A percentile compares a stretch with the other conserved stretches of the same genome.
These are phyloP conservation scores for Natrix natrix DNA, from an alignment of 2,797 vertebrate species.

Conservation along the genomic window DNA sequence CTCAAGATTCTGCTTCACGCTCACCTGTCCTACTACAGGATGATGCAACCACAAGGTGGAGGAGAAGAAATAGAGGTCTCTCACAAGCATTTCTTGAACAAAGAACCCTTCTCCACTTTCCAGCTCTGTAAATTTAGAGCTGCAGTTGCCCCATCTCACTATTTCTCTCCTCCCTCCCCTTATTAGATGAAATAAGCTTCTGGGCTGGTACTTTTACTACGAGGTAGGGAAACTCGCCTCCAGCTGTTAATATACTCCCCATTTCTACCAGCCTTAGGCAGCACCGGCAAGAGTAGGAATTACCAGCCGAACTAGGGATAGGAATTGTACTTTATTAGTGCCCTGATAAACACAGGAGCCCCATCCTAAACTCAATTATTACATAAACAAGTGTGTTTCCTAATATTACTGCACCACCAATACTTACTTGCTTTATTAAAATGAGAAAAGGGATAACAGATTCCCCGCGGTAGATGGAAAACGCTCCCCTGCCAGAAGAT, in stretches of 20 bases:
- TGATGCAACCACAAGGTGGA: neutral
- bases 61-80: neutral
- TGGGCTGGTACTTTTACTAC: neutral
- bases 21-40: too few relatives aligned
- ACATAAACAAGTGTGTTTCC: neutral
- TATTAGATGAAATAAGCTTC: neutral
- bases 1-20: neutral
- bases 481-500: neutral
- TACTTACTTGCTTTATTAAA: neutral
- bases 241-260: neutral
- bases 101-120: neutral
- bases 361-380: neutral
- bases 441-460: too few relatives aligned
- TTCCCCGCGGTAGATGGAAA: neutral
- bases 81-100: neutral
- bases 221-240: neutral
- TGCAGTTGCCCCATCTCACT: neutral
- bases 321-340: too few relatives aligned
- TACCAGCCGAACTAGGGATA: neutral
- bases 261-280: neutral
- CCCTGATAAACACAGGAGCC: too few relatives aligned
- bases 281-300: neutral
- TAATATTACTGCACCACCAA: neutral
- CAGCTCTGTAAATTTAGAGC: neutral
- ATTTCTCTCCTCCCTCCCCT: neutral